Conservation (phyloP, 2,113 vertebrate genomes). For the Nothobranchius furzeri region DNA sequence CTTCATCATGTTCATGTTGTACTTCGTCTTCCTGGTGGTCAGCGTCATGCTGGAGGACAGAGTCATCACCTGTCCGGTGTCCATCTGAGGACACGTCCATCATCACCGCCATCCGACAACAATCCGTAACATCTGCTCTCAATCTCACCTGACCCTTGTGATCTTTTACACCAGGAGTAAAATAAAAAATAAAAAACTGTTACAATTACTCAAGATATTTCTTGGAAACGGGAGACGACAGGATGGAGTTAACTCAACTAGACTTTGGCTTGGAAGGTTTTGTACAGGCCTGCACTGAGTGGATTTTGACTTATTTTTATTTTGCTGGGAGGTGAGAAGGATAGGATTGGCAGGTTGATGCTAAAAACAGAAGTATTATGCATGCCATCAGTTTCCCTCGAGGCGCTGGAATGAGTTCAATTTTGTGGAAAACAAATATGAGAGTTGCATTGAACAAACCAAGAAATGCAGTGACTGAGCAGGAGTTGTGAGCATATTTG, state of each 20-base stretch:
- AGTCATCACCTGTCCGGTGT: constrained; percentile 87
- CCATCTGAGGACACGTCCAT: constrained; percentile 78
- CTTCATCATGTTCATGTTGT: constrained; percentile 93
- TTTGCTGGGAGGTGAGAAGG: constrained; percentile 35
- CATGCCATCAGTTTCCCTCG: constrained; percentile 63
- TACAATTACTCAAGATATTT: constrained; percentile 4
- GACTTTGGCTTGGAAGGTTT: constrained; percentile 39
- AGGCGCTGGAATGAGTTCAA: constrained; percentile 18
- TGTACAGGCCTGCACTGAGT: constrained; percentile 30
- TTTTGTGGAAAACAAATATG: constrained; percentile 23
- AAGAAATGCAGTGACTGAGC: constrained; percentile 34
- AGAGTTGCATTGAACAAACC: constrained; percentile 10
- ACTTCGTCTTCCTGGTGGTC: constrained; percentile 91
- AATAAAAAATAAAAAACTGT: not conserved
- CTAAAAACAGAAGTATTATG: constrained; percentile 58
- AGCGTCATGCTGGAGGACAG: constrained; percentile 94
- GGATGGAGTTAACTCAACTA: constrained; percentile 21
- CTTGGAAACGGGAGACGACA: constrained; percentile 23
- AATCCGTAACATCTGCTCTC: constrained; percentile 47
- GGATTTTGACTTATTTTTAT: constrained; percentile 46
- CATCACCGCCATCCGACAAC: constrained; percentile 3
- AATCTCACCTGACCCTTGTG: constrained; percentile 31
- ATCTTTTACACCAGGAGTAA: constrained; percentile 35
- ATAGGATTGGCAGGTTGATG: constrained; percentile 1
- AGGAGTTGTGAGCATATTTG: constrained; percentile 29